Base-by-base conservation (phyloP, 1,140 invertebrate genomes). In the Limonius californicus region DNA sequence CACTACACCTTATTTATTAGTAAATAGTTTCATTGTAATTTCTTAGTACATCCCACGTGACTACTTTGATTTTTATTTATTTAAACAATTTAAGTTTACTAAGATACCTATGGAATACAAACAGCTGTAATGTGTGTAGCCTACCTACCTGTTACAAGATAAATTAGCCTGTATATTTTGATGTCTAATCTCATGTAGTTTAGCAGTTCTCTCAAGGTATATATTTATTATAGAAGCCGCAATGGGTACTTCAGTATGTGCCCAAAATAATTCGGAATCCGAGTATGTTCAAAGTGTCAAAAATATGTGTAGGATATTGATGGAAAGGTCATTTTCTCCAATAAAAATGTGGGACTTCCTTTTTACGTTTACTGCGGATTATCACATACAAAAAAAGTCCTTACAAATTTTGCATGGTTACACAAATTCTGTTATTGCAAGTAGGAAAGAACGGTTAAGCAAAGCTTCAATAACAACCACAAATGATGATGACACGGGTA, bases 251-350 rank as follows among this genome's bases (percentile, higher is more conserved):
- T 76, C 78, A 61, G 78, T 90, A 11, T 78, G 85, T 72, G 86
- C 86, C 2, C 92, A 95, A 78, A 78, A 77, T 6, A 79, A 89
- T 65, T 72, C 72, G 0, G 80, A 89, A 59, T 89, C 86, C 1
- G 82, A 87, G 64, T 95, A 94, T 74, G 87, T 90, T 0, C 75
- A 80, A 65, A 83, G 88, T 7, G 82, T 94, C 9, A 83, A 86
- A 68, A 80, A 78, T 83, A 62, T 80, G 14, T 74, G 75, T 18
- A 53, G 68, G 57, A 74, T 82, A 16, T 27, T 76, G 1, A 57
- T 75, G 1, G 61, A 65, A 12, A 71, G 80, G 64, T 76, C 76
- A 62, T 70, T 75, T 50, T 76, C 79, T 62, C 85, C 63, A 2
- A 20, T 67, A 2, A 60, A 61, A 21, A 42, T 15, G 18, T 54